Base-by-base conservation (phyloP, 2,888 invertebrate species). In the Theretra japonica region DNA sequence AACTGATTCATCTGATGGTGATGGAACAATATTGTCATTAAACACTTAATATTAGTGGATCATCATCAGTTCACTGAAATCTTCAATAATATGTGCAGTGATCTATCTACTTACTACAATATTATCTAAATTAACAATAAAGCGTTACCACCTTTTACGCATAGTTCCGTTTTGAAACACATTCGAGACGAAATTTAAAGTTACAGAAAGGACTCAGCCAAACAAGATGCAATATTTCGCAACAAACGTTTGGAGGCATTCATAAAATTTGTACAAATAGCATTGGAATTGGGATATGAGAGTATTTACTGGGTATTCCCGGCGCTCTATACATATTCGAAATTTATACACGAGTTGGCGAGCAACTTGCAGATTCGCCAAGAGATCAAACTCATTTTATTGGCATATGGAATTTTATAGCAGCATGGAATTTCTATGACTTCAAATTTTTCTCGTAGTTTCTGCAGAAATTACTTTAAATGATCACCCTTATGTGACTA, bases 211-310 rank as follows among this genome's bases (percentile, higher is more conserved):
- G 17, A 23, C 17, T 65, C 23, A 7, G 17, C 7, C 33, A 23
- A 21, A 11, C 41, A 19, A n/a, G 33, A 33, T 33, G 62, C 33
- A 62, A 65, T 17, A 65, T 65, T 41, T 65, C 48, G 19, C 23
- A 65, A 65, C 23, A 15, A 17, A 41, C 65, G 65, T 17, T 65
- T 48, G 41, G 17, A 15, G 23, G 48, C 15, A 65, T 41, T 65
- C 23, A 48, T 65, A 71, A 71, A 28, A 60, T 70, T 50, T 68
- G 30, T 25, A 69, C 69, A 30, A 30, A 60, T 30, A n/a, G 56
- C 48, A 59, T 25, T 65, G 23, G 41, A 48, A 15, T 65, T 48
- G 65, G 48, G 17, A 23, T 48, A 65, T 48, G 48, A 7, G 48
- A 17, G 5, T 48, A 17, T 48, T 48, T 48, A 23, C 33, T 15